A percentile compares a stretch with the other conserved stretches of the same genome.
Conservation (phyloP, 2,888 invertebrate species). For the Keiferia lycopersicella region DNA sequence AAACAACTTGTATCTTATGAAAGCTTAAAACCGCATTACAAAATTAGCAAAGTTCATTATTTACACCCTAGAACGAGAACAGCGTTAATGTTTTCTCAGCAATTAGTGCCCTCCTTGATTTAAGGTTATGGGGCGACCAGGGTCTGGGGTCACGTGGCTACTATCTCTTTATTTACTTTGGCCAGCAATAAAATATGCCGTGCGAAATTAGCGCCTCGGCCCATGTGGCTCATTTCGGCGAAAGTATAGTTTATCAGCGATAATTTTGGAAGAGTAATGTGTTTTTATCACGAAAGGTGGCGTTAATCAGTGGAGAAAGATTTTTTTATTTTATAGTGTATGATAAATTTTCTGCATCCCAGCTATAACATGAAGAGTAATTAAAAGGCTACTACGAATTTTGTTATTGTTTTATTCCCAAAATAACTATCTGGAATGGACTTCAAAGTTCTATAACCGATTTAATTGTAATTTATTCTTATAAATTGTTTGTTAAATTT, state of each 20-base stretch:
- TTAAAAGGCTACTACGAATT: no score
- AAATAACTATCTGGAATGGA: no score
- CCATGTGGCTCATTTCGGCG: constrained; percentile 29
- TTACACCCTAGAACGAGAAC: constrained; percentile 44
- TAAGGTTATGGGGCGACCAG: constrained; percentile 62
- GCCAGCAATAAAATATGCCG: constrained; percentile 59
- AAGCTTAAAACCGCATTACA: neutral
- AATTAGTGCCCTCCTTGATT: constrained; percentile 77
- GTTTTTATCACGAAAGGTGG: constrained; percentile 21
- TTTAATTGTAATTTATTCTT: no score
- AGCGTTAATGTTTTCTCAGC: constrained; percentile 74
- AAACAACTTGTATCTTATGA: neutral
- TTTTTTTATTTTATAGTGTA: neutral
- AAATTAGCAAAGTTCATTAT: constrained; percentile 35
- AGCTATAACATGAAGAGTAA: no score
- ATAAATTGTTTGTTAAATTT: no score
- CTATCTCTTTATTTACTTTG: constrained; percentile 74
- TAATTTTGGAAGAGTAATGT: constrained; percentile 25
- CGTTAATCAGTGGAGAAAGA: constrained; percentile 23
- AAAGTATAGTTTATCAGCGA: constrained; percentile 26
- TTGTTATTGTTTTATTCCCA: no score
- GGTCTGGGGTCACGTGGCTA: constrained; percentile 71
- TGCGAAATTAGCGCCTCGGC: constrained; percentile 55
- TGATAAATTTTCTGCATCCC: no score
- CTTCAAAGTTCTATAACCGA: no score